Evolutionary conservation across 2,113 vertebrate genomes (phyloP).

Genomic region (Centropristis striata): DNA sequence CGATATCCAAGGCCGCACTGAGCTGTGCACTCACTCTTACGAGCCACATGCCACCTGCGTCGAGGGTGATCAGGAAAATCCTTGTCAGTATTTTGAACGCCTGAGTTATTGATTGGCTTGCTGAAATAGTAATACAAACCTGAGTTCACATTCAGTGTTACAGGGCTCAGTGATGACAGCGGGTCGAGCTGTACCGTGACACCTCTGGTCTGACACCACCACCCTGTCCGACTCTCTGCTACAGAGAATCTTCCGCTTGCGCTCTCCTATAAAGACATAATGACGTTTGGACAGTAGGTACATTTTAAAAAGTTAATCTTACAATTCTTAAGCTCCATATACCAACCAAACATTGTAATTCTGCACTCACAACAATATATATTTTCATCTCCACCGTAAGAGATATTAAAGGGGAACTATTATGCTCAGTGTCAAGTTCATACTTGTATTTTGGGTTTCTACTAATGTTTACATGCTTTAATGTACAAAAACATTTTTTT

Average conservation of each 20-base stretch:
- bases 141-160: constrained; percentile 94
- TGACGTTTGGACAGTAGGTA: neutral
- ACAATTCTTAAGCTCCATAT: neutral
- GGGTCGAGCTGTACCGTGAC: constrained; percentile 89
- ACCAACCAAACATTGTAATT: neutral
- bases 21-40: constrained; percentile 93
- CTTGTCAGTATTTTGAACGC: neutral
- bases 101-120: neutral
- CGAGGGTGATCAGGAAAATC: neutral
- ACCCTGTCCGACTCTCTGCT: constrained; percentile 93
- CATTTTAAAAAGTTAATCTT: neutral
- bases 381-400: neutral
- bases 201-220: constrained; percentile 96
- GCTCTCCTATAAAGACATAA: constrained; percentile 86
- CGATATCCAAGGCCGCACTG: constrained; percentile 94
- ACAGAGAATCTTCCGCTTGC: constrained; percentile 92
- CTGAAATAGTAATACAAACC: constrained; percentile 79
- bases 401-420: no score
- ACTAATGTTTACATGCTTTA: no score
- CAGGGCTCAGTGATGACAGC: constrained; percentile 90
- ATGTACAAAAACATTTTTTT: no score
- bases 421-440: no score
- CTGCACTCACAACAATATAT: neutral
- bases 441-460: no score
- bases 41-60: constrained; percentile 91